Evolutionary conservation across 2,888 invertebrate species (phyloP).

Genomic region (Mythimna loreyi): DNA sequence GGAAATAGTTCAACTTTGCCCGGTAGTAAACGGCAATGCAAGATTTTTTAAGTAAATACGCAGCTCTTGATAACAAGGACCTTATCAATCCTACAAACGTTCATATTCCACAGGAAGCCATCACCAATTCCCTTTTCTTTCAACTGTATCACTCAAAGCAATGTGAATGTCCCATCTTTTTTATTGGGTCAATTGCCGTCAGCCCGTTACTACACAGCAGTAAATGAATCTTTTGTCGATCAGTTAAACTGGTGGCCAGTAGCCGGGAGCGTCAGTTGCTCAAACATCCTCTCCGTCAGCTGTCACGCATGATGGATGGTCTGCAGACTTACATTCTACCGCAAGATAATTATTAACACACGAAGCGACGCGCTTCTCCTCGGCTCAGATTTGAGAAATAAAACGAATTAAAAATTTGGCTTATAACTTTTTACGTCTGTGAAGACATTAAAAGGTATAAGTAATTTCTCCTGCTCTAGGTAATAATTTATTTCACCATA

Average conservation of each 20-base stretch:
- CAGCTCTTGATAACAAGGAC: no score
- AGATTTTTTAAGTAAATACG: no score
- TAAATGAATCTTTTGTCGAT: constrained; percentile 34
- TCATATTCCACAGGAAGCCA: no score
- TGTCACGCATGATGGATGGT: constrained; percentile 59
- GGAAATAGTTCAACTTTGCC: no score
- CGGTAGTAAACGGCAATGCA: no score
- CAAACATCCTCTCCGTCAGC: constrained; percentile 60
- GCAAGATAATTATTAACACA: constrained; percentile 50
- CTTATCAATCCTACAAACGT: no score
- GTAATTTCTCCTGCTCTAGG: no score
- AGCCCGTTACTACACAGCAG: constrained; percentile 1
- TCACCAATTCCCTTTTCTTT: no score
- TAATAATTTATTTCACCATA: no score
- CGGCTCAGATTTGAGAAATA: neutral
- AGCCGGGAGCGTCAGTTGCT: constrained; percentile 55
- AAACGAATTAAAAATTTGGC: constrained; percentile 12
- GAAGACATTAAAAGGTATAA: no score
- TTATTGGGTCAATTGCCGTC: neutral
- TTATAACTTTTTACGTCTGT: neutral
- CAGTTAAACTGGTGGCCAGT: constrained; percentile 44
- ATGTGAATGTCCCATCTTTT: no score
- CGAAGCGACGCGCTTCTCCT: constrained; percentile 11
- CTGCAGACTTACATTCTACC: constrained; percentile 50
- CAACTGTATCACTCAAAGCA: no score